A percentile compares a stretch with the other conserved stretches of the same genome.
Evolutionary conservation across 2,888 invertebrate genomes (phyloP).

Genomic region (Masnerella sp.): DNA sequence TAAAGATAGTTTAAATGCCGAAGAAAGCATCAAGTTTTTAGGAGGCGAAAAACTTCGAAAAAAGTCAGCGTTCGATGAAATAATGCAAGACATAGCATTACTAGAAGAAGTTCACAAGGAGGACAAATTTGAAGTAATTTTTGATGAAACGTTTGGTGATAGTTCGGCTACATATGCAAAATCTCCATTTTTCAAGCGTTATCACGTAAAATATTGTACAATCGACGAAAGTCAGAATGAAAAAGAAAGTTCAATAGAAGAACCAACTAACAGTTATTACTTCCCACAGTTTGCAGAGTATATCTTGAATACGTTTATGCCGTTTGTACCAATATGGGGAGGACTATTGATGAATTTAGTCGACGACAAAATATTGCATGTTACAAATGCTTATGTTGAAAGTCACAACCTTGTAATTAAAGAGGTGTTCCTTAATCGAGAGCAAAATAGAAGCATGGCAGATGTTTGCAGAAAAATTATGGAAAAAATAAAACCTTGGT

Average conservation of each 20-base stretch:
- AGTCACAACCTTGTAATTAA: slow-evolving; percentile 19
- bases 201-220: neutral
- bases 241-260: neutral
- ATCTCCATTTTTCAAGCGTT: slow-evolving; percentile 44
- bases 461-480: slow-evolving; percentile 32
- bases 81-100: slow-evolving; percentile 16
- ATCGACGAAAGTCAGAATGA: neutral
- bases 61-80: slow-evolving; percentile 7
- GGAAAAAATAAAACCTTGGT: slow-evolving; percentile 33
- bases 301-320: slow-evolving; percentile 43
- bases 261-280: slow-evolving; percentile 4
- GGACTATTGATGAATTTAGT: slow-evolving; percentile 40
- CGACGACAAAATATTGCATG: slow-evolving; percentile 34
- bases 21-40: slow-evolving; percentile 6
- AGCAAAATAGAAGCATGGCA: slow-evolving; percentile 15
- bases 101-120: slow-evolving; percentile 19
- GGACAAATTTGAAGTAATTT: neutral
- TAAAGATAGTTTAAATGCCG: slow-evolving; percentile 2
- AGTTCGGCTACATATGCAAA: slow-evolving; percentile 27
- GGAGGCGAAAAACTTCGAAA: slow-evolving; percentile 16
- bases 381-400: slow-evolving; percentile 58
- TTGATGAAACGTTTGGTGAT: neutral
- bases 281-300: slow-evolving; percentile 38
- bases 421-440: neutral
- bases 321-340: slow-evolving; percentile 48